A percentile compares a stretch with the other conserved stretches of the same genome.
Conservation (phyloP, 2,888 invertebrate species). For the Papilio demoleus region DNA sequence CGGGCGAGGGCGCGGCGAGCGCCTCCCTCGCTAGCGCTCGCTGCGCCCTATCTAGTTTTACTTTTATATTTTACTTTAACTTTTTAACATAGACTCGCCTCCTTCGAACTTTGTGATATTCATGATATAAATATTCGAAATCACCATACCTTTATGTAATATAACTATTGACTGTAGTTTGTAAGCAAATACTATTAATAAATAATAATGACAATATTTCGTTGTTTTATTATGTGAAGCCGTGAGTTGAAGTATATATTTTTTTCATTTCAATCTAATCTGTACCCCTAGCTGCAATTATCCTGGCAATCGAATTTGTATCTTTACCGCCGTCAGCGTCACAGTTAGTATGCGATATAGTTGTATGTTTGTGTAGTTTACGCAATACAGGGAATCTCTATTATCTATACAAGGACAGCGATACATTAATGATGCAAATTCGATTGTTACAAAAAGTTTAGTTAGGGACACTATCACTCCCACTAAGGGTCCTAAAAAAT, state of each 20-base stretch:
- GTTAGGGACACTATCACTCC: too few species aligned
- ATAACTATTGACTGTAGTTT: slow-evolving; percentile 70
- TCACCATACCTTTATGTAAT: slow-evolving; percentile 79
- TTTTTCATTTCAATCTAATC: background rate
- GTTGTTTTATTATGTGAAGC: slow-evolving; percentile 44
- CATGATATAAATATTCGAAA: slow-evolving; percentile 78
- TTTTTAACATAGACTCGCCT: slow-evolving; percentile 77
- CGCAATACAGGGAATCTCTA: too few species aligned
- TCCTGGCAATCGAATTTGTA: too few species aligned
- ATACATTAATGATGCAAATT: too few species aligned
- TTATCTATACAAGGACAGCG: too few species aligned
- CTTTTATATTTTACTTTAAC: slow-evolving; percentile 64
- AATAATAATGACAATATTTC: slow-evolving; percentile 62
- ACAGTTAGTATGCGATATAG: too few species aligned
- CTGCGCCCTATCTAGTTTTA: slow-evolving; percentile 67
- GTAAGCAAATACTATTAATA: slow-evolving; percentile 57
- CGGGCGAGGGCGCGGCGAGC: slow-evolving; percentile 76
- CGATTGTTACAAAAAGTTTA: too few species aligned
- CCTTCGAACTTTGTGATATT: slow-evolving; percentile 82
- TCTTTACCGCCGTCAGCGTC: too few species aligned
- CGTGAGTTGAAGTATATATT: background rate
- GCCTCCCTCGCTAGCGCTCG: slow-evolving; percentile 76
- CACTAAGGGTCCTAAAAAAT: too few species aligned
- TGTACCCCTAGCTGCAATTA: too few species aligned
- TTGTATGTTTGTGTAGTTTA: too few species aligned